phyloP scores from a whole-genome alignment of 2,888 invertebrate genomes.

The Notocelia uddmanniana region DNA sequence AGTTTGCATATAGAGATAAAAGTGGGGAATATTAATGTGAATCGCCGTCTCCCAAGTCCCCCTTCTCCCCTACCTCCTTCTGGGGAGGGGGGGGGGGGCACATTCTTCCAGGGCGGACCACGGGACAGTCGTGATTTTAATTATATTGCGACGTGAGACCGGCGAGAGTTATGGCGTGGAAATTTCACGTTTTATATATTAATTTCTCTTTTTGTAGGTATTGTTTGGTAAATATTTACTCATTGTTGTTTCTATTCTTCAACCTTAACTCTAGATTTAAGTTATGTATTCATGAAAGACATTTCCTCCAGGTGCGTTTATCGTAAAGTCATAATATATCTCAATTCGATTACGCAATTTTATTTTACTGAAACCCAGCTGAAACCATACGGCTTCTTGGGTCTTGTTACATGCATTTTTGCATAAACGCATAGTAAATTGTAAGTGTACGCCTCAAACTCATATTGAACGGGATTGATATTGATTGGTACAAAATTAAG shows the following conservation, averaged over 20 bases:
- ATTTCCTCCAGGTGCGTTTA: neutral
- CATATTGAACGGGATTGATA: too few relatives aligned
- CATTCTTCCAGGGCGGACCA: constrained; percentile 81
- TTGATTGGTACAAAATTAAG: too few relatives aligned
- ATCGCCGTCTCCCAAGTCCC: constrained; percentile 67
- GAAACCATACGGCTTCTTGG: too few relatives aligned
- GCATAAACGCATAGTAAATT: too few relatives aligned
- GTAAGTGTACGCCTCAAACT: too few relatives aligned
- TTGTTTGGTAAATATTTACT: constrained; percentile 5
- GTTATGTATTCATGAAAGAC: neutral
- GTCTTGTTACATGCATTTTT: too few relatives aligned
- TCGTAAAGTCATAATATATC: neutral
- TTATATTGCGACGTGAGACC: constrained; percentile 82
- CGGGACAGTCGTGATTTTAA: constrained; percentile 85
- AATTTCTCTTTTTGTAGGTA: constrained; percentile 21
- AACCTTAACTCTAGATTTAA: neutral
- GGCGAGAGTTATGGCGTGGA: constrained; percentile 72
- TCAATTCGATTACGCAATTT: too few relatives aligned
- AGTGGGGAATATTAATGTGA: constrained; percentile 86
- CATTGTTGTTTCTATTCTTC: neutral
- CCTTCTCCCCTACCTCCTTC: constrained; percentile 51
- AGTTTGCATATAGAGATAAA: constrained; percentile 87
- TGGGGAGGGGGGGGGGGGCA: constrained; percentile 59
- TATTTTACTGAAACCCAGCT: too few relatives aligned
- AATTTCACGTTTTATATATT: constrained; percentile 58